These are phyloP conservation scores for Apaloderma vittatum DNA, from an alignment of 2,113 vertebrate genomes.

Conservation along the genomic window DNA sequence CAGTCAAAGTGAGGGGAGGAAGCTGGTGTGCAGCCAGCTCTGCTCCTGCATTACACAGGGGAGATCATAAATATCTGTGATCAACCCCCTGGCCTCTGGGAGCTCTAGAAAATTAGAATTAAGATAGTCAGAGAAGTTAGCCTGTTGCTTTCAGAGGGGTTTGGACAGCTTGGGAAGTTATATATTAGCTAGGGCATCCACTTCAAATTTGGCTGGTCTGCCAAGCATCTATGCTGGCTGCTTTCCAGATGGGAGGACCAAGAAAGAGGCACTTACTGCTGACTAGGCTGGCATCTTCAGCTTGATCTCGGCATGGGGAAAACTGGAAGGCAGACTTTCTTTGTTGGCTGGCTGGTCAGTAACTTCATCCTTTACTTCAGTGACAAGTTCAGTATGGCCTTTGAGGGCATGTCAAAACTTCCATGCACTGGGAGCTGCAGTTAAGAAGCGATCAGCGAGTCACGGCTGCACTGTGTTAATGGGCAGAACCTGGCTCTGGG, in stretches of 20 bases:
- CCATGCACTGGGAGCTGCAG: neutral
- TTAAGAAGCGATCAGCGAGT: neutral
- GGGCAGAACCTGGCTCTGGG: neutral
- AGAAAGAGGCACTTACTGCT: neutral
- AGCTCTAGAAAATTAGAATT: conserved; percentile 1
- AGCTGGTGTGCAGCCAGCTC: neutral
- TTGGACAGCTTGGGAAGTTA: neutral
- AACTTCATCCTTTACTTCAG: neutral
- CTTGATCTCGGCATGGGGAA: neutral
- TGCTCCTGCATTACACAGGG: neutral
- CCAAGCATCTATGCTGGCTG: neutral
- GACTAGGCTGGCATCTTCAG: neutral
- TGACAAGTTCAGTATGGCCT: neutral
- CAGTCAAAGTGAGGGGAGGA: neutral
- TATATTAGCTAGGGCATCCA: neutral
- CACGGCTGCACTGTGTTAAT: neutral
- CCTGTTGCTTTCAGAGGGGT: neutral
- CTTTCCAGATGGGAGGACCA: neutral
- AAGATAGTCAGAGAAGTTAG: neutral
- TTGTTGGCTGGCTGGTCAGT: neutral
- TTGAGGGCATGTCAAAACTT: neutral
- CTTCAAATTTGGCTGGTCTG: conserved; percentile 5
- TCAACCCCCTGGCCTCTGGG: neutral
- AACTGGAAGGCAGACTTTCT: neutral
- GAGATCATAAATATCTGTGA: neutral